Conservation (phyloP, 2,797 vertebrate species). For the Liasis olivaceus region DNA sequence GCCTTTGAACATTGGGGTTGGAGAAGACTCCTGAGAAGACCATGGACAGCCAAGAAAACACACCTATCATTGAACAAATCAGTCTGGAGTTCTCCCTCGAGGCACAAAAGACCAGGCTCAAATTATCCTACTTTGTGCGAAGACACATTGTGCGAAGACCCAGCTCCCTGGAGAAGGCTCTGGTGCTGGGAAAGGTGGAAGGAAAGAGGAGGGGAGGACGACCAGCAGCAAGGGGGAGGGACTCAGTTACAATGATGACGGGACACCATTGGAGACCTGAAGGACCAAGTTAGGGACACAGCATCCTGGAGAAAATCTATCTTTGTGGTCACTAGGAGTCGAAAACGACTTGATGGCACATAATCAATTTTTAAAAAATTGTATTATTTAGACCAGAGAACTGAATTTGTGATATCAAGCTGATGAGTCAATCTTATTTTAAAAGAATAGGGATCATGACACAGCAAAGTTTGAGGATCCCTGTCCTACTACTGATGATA, state of each 20-base stretch:
- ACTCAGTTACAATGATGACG: no score
- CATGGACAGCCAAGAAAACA: background rate
- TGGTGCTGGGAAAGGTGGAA: no score
- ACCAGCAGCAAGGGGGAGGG: no score
- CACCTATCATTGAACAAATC: background rate
- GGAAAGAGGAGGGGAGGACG: no score
- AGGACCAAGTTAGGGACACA: no score
- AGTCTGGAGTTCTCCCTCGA: background rate
- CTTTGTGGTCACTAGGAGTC: background rate
- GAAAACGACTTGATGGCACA: background rate
- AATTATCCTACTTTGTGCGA: no score
- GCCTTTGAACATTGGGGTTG: background rate
- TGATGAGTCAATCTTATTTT: background rate
- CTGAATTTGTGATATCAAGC: background rate
- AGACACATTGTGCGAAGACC: no score
- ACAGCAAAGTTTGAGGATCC: background rate
- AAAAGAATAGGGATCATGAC: background rate
- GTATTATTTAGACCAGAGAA: background rate
- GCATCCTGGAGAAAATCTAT: no score
- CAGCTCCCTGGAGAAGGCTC: no score
- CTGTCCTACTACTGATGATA: background rate
- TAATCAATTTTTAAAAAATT: background rate
- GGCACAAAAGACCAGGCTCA: no score
- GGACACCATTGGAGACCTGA: no score
- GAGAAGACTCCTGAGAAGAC: background rate